These are phyloP conservation scores for Lochmaea capreae DNA, from an alignment of 2,888 invertebrate genomes.

Conservation along the genomic window DNA sequence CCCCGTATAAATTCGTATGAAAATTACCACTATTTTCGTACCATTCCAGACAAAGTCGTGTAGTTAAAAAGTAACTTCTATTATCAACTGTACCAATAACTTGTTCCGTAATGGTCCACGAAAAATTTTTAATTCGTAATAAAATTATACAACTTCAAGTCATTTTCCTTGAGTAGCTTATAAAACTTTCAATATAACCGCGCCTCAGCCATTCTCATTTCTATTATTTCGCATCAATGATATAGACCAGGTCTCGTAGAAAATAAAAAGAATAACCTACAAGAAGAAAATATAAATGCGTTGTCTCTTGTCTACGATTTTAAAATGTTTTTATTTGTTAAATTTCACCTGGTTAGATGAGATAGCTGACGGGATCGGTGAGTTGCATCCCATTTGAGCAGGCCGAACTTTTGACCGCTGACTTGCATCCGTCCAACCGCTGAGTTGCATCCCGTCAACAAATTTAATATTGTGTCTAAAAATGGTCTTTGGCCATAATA, in stretches of 20 bases:
- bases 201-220: conserved; percentile 58
- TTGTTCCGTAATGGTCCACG: conserved; percentile 27
- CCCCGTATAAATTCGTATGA: background rate
- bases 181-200: conserved; percentile 56
- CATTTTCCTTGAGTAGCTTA: conserved; percentile 56
- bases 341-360: too few relatives aligned
- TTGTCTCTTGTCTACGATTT: too few relatives aligned
- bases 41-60: background rate
- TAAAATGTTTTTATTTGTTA: too few relatives aligned
- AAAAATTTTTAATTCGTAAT: conserved; percentile 56
- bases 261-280: background rate
- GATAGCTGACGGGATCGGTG: too few relatives aligned
- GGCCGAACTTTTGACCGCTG: too few relatives aligned
- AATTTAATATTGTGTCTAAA: too few relatives aligned
- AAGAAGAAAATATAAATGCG: too few relatives aligned
- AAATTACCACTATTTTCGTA: background rate
- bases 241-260: conserved; percentile 5
- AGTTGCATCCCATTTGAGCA: too few relatives aligned
- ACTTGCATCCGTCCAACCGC: too few relatives aligned
- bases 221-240: conserved; percentile 58
- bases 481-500: too few relatives aligned
- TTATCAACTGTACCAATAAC: conserved; percentile 23
- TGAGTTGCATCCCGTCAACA: too few relatives aligned
- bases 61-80: conserved; percentile 27
- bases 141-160: conserved; percentile 51